These are phyloP conservation scores for Ormyrus rosae DNA, from an alignment of 2,888 invertebrate genomes.

Conservation along the genomic window DNA sequence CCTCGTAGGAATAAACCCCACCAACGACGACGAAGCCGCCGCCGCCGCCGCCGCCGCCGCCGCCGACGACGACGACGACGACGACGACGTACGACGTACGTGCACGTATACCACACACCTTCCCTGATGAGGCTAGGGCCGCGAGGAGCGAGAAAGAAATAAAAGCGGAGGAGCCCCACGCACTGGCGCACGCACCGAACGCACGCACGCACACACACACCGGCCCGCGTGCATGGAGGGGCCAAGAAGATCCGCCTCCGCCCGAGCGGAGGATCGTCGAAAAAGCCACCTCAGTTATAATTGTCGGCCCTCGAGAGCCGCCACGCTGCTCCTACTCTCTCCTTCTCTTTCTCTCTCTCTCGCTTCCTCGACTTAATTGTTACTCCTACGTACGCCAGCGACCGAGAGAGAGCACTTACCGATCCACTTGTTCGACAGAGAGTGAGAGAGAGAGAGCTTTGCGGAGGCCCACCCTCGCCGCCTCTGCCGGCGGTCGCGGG, in stretches of 20 bases:
- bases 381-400: slow-evolving; percentile 25
- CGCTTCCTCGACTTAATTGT: slow-evolving; percentile 39
- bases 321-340: slow-evolving; percentile 54
- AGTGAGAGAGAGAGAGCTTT: no score
- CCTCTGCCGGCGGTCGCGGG: background rate
- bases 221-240: slow-evolving; percentile 12
- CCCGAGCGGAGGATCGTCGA: slow-evolving; percentile 67
- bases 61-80: background rate
- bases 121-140: slow-evolving; percentile 21
- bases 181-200: background rate
- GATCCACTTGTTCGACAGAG: no score
- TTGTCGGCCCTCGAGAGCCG: slow-evolving; percentile 72
- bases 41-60: background rate
- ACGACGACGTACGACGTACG: slow-evolving; percentile 43
- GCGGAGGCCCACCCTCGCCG: background rate
- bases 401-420: no score
- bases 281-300: slow-evolving; percentile 75
- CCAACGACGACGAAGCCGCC: slow-evolving; percentile 20
- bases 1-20: slow-evolving; percentile 43
- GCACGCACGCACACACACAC: background rate
- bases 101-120: slow-evolving; percentile 21
- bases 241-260: slow-evolving; percentile 71
- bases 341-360: no score
- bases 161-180: slow-evolving; percentile 11
- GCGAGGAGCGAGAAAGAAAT: slow-evolving; percentile 10